Evolutionary conservation across 2,888 invertebrate genomes (phyloP).

Genomic region (Caradrina clavipalpis): DNA sequence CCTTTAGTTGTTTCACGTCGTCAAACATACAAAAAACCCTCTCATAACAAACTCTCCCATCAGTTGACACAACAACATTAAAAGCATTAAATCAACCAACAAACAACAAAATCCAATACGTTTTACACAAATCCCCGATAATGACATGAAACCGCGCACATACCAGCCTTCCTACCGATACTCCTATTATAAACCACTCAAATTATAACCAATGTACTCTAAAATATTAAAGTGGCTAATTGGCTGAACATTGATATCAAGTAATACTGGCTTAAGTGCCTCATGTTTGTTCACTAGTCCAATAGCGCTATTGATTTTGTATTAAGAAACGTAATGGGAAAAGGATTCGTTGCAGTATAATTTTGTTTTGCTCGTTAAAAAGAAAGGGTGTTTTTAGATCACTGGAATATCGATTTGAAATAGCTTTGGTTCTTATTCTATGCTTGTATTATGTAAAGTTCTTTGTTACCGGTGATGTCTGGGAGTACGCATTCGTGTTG

Average conservation of each 20-base stretch:
- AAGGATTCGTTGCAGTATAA: constrained; percentile 37
- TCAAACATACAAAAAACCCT: too few relatives aligned
- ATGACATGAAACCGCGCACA: constrained; percentile 3
- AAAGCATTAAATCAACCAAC: not conserved
- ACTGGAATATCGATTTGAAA: not conserved
- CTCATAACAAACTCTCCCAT: too few relatives aligned
- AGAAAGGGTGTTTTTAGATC: not conserved
- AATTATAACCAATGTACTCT: constrained; percentile 58
- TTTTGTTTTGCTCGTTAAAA: constrained; percentile 1
- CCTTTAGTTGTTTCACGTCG: too few relatives aligned
- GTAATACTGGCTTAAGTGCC: constrained; percentile 38
- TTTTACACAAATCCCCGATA: constrained; percentile 14
- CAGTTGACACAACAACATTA: not conserved
- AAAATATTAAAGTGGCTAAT: constrained; percentile 71
- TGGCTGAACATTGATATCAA: constrained; percentile 55
- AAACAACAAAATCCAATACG: not conserved
- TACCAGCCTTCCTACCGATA: not conserved
- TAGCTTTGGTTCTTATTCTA: not conserved
- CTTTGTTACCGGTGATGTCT: too few relatives aligned
- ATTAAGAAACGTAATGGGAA: constrained; percentile 42
- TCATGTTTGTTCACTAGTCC: constrained; percentile 44
- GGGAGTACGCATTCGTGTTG: too few relatives aligned
- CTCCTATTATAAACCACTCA: constrained; percentile 21
- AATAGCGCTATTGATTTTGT: constrained; percentile 48
- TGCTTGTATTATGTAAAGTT: too few relatives aligned